phyloP scores from a whole-genome alignment of 2,888 invertebrate species.

The Ochropleura plecta region DNA sequence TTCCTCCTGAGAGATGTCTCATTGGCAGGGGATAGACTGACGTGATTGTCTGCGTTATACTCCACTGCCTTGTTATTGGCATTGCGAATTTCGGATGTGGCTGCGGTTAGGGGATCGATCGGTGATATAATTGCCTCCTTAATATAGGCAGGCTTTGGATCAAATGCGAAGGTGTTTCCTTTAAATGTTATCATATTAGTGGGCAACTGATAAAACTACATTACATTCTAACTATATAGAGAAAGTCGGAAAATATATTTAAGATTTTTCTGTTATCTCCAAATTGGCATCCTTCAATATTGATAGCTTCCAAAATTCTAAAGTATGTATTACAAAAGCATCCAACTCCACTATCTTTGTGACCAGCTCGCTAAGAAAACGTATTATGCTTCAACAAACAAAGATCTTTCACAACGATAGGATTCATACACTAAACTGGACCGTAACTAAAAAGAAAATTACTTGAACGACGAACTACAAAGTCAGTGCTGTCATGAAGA shows the following conservation, averaged over 20 bases:
- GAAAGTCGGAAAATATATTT: neutral
- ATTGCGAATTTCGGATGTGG: slow-evolving; percentile 60
- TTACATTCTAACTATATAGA: neutral
- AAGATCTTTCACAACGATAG: slow-evolving; percentile 58
- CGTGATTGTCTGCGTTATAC: slow-evolving; percentile 79
- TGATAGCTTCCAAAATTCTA: slow-evolving; percentile 18
- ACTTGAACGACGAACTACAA: slow-evolving; percentile 68
- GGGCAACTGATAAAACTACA: neutral
- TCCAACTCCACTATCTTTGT: slow-evolving; percentile 15
- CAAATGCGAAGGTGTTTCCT: too few species aligned
- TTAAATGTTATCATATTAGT: neutral
- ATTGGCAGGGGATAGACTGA: slow-evolving; percentile 75
- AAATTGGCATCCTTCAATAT: slow-evolving; percentile 22
- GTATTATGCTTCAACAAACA: slow-evolving; percentile 54
- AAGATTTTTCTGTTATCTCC: neutral
- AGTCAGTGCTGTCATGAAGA: slow-evolving; percentile 71
- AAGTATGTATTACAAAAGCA: slow-evolving; percentile 35
- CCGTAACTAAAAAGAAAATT: slow-evolving; percentile 67
- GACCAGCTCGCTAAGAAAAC: slow-evolving; percentile 38
- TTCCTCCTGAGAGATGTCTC: slow-evolving; percentile 82
- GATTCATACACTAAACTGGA: slow-evolving; percentile 59
- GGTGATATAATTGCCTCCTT: slow-evolving; percentile 45
- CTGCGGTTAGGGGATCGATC: slow-evolving; percentile 50
- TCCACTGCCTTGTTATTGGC: slow-evolving; percentile 74
- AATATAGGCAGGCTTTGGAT: neutral